Evolutionary conservation across 2,113 vertebrate species (phyloP).

Genomic region (Myiozetetes cayanensis): DNA sequence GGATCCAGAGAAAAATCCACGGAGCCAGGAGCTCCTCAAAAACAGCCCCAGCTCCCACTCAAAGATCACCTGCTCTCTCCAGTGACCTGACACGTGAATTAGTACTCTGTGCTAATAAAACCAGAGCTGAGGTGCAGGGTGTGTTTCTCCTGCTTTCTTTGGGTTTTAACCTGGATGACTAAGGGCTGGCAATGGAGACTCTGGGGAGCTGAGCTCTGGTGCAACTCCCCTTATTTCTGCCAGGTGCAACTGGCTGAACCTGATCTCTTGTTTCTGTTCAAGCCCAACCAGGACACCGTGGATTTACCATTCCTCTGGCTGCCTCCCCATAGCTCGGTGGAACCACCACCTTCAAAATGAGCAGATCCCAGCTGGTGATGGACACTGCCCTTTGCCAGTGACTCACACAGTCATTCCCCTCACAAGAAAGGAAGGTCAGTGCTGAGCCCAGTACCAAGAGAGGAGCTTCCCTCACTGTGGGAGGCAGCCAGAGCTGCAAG

Average conservation of each 20-base stretch:
- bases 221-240: neutral
- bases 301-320: neutral
- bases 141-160: neutral
- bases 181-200: neutral
- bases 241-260: conserved; percentile 40
- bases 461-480: neutral
- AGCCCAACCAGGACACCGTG: neutral
- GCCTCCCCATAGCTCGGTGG: fast-evolving
- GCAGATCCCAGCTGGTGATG: neutral
- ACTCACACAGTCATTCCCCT: neutral
- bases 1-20: neutral
- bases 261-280: neutral
- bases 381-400: neutral
- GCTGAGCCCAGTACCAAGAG: neutral
- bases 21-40: neutral
- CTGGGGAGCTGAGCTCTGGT: neutral
- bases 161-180: neutral
- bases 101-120: neutral
- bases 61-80: fast-evolving
- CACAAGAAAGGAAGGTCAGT: neutral
- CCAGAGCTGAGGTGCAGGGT: neutral
- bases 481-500: neutral
- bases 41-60: neutral
- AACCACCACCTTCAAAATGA: neutral
- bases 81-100: neutral